Evolutionary conservation across 2,113 vertebrate genomes (phyloP).

Genomic region (Glaucidium brasilianum): DNA sequence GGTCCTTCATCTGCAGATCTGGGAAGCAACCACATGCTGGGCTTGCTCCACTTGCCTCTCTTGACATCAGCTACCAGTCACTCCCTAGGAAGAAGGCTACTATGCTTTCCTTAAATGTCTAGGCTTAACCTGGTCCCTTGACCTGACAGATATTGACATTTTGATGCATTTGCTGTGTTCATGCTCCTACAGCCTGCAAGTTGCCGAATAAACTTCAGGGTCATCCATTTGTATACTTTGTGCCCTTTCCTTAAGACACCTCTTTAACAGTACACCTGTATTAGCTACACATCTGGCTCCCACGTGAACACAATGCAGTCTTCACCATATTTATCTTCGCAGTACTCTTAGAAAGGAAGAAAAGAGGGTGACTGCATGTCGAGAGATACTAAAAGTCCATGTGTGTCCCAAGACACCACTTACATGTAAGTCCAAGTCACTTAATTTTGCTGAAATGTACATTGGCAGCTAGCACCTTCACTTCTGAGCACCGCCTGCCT

Average conservation of each 20-base stretch:
- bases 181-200: not conserved
- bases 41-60: not conserved
- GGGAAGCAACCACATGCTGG: accelerated
- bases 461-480: not conserved
- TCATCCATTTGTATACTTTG: not conserved
- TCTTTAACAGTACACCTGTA: not conserved
- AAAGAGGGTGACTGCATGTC: not conserved
- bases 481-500: not conserved
- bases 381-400: not conserved
- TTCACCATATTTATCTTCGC: not conserved
- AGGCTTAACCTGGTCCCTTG: not conserved
- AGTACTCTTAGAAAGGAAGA: not conserved
- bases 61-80: not conserved
- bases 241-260: not conserved
- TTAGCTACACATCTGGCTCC: not conserved
- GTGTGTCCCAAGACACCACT: not conserved
- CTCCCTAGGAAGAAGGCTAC: not conserved
- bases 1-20: not conserved
- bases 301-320: not conserved
- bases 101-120: not conserved
- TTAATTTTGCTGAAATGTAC: not conserved
- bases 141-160: not conserved
- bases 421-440: not conserved
- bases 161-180: not conserved
- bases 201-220: not conserved